A percentile compares a stretch with the other conserved stretches of the same genome.
Conservation (phyloP, 2,113 vertebrate genomes). For the Condylura cristata region DNA sequence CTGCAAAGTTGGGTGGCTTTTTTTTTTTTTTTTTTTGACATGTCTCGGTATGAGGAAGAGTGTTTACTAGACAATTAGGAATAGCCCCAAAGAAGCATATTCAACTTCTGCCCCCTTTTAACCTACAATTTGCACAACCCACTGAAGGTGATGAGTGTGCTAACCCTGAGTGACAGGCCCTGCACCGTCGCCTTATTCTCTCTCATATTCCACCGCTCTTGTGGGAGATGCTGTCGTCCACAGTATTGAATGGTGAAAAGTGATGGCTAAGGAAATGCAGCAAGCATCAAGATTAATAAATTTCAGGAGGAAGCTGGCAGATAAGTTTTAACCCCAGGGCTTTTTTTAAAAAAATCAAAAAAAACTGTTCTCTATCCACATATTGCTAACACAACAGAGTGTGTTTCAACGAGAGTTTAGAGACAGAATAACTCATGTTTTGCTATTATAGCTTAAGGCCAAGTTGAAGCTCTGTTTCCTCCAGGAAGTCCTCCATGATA, state of each 20-base stretch:
- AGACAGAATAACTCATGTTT: slow-evolving; percentile 15
- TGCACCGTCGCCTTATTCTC: background rate
- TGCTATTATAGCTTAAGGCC: slow-evolving; percentile 37
- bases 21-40: background rate
- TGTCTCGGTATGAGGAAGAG: slow-evolving; percentile 67
- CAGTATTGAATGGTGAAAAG: slow-evolving; percentile 22
- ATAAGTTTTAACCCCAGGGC: slow-evolving; percentile 59
- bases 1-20: background rate
- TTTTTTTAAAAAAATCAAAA: slow-evolving; percentile 65
- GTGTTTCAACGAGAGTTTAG: slow-evolving; percentile 35
- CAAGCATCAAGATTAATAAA: slow-evolving; percentile 41
- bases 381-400: background rate
- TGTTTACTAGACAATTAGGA: slow-evolving; percentile 63
- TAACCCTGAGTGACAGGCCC: slow-evolving; percentile 52
- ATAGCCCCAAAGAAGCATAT: slow-evolving; percentile 52
- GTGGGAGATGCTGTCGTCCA: slow-evolving; percentile 54
- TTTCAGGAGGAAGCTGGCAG: slow-evolving; percentile 61
- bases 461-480: slow-evolving; percentile 50
- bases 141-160: slow-evolving; percentile 51
- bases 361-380: slow-evolving; percentile 43
- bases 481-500: slow-evolving; percentile 44
- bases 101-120: slow-evolving; percentile 63
- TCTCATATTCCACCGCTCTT: background rate
- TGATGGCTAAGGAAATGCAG: slow-evolving; percentile 52
- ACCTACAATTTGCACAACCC: slow-evolving; percentile 50